Base-by-base conservation (phyloP, 2,888 invertebrate species). In the Mimas tiliae region DNA sequence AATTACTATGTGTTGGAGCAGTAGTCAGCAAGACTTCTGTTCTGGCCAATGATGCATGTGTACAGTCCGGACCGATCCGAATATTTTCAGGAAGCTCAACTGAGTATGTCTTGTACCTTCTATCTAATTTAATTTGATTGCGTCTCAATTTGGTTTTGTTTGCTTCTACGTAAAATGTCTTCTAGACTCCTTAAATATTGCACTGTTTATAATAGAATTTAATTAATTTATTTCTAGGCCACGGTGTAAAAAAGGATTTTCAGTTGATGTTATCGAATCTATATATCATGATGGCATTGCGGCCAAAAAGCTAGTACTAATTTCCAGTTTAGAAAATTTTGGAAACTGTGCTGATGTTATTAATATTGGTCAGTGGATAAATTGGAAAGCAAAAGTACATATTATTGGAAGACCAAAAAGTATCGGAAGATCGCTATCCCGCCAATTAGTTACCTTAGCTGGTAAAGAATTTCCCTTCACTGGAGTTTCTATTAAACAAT, bases 1-100 rank as follows among this genome's bases (percentile, higher is more conserved):
- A 90, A 67, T 70, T 91, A 21, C 73, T 93, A 62, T 93, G 93
- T 68, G 73, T 93, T 9, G 92, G 91, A 14, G 92, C 90, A 19
- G 83, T 91, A 19, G 69, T 93, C 1, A 85, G 86, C 67, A 66
- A 71, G 0, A 82, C 74, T 48, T 84, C 87, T 50, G 83, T 92
- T 52, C 66, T 93, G 33, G 87, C 86, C 3, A 86, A 81, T 70
- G 87, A 86, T 19, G 77, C 88, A 12, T 92, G 92, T 70, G 75
- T 83, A 6, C 86, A 82, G 73, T 84, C 86, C 27, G 90, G 89
- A 21, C 86, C 89, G 8, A 78, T 90, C 65, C 79, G 84, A 7
- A 71, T 92, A 68, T 80, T 79, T 53, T 67, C 90, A 63, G 92
- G 92, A 67, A 86, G 76, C 69, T 72, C 72, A 34, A 69, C 71